Evolutionary conservation across 1,140 invertebrate species (phyloP).

Genomic region (Portunus trituberculatus): DNA sequence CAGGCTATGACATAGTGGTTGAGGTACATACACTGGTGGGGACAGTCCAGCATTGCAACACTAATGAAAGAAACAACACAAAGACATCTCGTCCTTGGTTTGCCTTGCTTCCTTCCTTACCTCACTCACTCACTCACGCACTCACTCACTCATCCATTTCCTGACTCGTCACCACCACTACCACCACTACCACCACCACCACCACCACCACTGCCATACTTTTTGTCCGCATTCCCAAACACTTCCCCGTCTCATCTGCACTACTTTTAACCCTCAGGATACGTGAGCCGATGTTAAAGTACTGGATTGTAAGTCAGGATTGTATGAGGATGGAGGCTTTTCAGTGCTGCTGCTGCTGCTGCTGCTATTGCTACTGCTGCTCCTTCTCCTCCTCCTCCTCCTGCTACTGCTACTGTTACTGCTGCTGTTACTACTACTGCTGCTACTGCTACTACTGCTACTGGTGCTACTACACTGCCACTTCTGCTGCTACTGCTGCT

Average conservation of each 20-base stretch:
- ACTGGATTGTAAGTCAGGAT: no score
- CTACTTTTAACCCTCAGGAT: no score
- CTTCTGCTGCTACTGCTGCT: no score
- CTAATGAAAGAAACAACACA: not conserved
- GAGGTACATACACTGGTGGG: not conserved
- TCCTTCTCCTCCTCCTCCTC: not conserved
- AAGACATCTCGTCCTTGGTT: not conserved
- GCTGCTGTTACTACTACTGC: slow-evolving; percentile 10
- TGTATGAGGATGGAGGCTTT: no score
- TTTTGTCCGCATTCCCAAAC: no score
- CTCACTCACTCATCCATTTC: no score
- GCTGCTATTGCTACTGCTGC: not conserved
- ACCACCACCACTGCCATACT: not conserved
- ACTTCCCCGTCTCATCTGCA: no score
- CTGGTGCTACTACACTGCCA: not conserved
- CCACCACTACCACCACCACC: not conserved
- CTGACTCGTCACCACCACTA: not conserved
- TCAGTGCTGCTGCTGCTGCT: not conserved
- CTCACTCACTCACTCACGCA: no score
- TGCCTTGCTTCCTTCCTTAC: no score
- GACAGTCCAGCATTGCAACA: not conserved
- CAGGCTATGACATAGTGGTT: no score
- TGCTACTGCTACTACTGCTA: slow-evolving; percentile 11
- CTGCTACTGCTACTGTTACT: not conserved
- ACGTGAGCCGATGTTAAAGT: no score